Conservation (phyloP, 2,113 vertebrate genomes). For the Rafetus swinhoei region DNA sequence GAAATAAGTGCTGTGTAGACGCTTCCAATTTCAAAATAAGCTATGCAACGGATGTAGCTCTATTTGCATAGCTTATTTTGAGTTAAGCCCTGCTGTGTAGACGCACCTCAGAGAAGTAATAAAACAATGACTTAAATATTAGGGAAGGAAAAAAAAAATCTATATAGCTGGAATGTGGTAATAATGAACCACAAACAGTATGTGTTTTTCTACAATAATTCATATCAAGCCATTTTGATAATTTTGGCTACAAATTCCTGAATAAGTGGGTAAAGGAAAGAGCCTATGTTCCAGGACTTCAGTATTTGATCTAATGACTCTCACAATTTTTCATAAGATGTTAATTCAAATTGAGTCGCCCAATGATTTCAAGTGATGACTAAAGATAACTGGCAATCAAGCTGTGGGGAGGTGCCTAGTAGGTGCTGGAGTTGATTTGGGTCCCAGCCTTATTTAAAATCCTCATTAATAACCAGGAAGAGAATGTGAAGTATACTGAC, state of each 20-base stretch:
- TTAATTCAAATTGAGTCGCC: not conserved
- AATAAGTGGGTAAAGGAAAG: not conserved
- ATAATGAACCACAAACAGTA: not conserved
- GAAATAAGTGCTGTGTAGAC: too few relatives aligned
- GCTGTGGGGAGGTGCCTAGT: too few relatives aligned
- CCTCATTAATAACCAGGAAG: constrained; percentile 19
- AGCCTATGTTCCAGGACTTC: not conserved
- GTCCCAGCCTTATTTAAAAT: not conserved
- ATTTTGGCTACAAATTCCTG: not conserved
- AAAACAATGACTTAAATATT: not conserved
- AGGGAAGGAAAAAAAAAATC: not conserved
- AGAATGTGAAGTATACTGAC: not conserved
- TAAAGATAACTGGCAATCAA: not conserved
- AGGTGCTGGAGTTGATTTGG: constrained; percentile 40
- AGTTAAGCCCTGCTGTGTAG: too few relatives aligned
- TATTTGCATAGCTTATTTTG: too few relatives aligned
- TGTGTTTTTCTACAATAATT: not conserved
- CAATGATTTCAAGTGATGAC: not conserved
- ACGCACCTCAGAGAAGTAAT: not conserved
- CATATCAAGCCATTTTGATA: not conserved
- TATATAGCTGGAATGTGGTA: not conserved
- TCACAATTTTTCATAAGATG: not conserved
- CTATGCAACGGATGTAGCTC: too few relatives aligned
- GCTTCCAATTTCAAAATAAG: too few relatives aligned
- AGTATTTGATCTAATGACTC: not conserved